Conservation (phyloP, 2,888 invertebrate genomes). For the Branchellion lobata region DNA sequence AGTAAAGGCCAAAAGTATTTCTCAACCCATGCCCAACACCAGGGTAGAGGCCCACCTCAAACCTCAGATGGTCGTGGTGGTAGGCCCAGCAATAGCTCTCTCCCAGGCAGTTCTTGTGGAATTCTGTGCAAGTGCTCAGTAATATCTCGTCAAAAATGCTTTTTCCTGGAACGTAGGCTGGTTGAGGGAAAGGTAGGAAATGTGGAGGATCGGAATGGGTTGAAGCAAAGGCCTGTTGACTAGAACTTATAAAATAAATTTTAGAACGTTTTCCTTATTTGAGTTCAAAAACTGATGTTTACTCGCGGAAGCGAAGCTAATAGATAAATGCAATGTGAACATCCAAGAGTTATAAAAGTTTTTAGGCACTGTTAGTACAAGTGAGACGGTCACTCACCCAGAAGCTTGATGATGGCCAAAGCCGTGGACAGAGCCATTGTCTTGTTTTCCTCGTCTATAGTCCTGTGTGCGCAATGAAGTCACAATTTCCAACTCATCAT, state of each 20-base stretch:
- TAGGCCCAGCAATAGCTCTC: slow-evolving; percentile 39
- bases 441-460: slow-evolving; percentile 27
- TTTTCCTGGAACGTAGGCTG: slow-evolving; percentile 41
- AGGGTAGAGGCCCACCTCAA: too few relatives aligned
- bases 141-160: slow-evolving; percentile 37
- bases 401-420: slow-evolving; percentile 37
- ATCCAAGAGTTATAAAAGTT: too few relatives aligned
- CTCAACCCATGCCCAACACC: too few relatives aligned
- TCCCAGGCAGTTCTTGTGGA: slow-evolving; percentile 30
- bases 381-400: too few relatives aligned
- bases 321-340: too few relatives aligned
- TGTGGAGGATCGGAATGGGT: too few relatives aligned
- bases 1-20: too few relatives aligned
- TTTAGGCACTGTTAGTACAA: not conserved
- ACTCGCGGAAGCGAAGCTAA: not conserved
- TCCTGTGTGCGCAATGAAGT: too few relatives aligned
- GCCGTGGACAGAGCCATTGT: slow-evolving; percentile 40
- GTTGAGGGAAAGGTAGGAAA: not conserved
- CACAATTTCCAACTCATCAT: too few relatives aligned
- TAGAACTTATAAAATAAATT: too few relatives aligned
- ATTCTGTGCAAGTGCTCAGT: slow-evolving; percentile 32
- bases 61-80: slow-evolving; percentile 19
- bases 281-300: not conserved
- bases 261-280: not conserved
- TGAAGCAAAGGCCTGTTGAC: too few relatives aligned